Base-by-base conservation (phyloP, 2,797 vertebrate species). In the Podarcis lilfordi region DNA sequence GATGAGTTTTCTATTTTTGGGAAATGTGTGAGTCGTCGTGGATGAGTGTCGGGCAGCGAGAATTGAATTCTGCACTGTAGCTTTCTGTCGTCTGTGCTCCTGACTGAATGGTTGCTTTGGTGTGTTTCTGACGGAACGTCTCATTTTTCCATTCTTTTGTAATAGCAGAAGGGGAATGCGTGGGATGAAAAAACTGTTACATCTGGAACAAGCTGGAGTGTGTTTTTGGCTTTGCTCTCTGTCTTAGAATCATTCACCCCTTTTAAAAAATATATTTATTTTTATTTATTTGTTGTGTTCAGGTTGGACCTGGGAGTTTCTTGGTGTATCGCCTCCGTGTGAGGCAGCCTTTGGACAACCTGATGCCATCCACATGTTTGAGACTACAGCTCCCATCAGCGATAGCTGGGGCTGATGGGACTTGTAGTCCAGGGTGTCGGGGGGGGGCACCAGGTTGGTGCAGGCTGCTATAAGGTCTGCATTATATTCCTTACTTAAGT, bases 21-120 rank as follows among this genome's bases (percentile, higher is more conserved):
- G 78, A 86, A 85, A 76, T 21, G 69, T 55, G 69, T 68, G 88
- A 75, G 64, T 85, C 69, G 78, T 66, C 68, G n/a, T 61, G 69
- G 55, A 55, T 85, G 68, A 81, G 43, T 37, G 23, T 85, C 37
- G 13, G 1, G 25, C 25, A 37, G 59, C 9, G 27, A 85, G 55
- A 85, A 80, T 80, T 87, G 50, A 82, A 50, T 68, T 45, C 55
- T 72, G 68, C 83, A 81, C 69, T 66, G 68, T 45, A 35, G 29
- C 68, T 79, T 78, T 83, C 71, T 80, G 35, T 32, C 19, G 55
- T 84, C 76, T 72, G 50, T 15, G 76, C 76, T 68, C 80, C 59
- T 89, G 68, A 27, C 29, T 64, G 59, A 85, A 75, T 17, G 25
- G 27, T 66, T 66, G 88, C 40, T 64, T 80, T 79, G 50, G 27